Evolutionary conservation across 2,797 vertebrate genomes (phyloP).

Genomic region (Petrocephalus sullivani): DNA sequence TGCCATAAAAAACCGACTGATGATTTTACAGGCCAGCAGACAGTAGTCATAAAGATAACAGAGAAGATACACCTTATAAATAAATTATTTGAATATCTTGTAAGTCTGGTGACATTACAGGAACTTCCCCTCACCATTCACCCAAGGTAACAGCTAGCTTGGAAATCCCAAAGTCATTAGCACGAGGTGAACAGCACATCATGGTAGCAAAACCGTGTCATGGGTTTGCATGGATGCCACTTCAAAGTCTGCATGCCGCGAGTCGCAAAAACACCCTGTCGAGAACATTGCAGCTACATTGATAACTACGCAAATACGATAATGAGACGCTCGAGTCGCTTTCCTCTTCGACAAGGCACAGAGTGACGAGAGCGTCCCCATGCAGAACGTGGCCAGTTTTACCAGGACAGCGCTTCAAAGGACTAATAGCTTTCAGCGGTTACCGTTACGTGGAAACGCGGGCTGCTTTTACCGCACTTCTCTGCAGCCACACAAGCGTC

Average conservation of each 20-base stretch:
- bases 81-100: background rate
- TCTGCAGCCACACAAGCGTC: background rate
- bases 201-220: background rate
- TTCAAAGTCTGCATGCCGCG: background rate
- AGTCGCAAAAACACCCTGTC: background rate
- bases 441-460: background rate
- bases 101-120: background rate
- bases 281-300: background rate
- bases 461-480: background rate
- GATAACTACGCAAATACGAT: background rate
- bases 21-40: slow-evolving; percentile 5
- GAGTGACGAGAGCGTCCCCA: background rate
- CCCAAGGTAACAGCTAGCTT: background rate
- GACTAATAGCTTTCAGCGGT: background rate
- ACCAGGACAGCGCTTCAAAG: background rate
- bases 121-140: background rate
- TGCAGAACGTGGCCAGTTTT: background rate
- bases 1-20: background rate
- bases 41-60: background rate
- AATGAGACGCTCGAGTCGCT: background rate
- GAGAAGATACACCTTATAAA: background rate
- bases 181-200: background rate
- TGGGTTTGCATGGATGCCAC: background rate
- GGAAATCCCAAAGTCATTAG: background rate
- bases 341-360: background rate